Base-by-base conservation (phyloP, 1,140 invertebrate genomes). In the Scylla paramamosain region DNA sequence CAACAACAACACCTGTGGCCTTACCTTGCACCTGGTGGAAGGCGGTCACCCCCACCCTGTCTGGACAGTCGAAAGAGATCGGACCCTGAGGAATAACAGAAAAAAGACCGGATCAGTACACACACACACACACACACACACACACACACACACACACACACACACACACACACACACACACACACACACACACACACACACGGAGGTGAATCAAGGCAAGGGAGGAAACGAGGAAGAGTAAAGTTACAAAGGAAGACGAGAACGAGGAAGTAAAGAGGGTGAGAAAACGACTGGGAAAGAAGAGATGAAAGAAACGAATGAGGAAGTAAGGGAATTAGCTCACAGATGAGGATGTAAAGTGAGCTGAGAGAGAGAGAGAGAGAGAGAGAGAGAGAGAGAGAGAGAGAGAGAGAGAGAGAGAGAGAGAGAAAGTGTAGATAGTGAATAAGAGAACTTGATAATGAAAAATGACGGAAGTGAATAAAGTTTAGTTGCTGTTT, bases 11-110 rank as follows among this genome's bases (percentile, higher is more conserved):
- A 16, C 10, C 52, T 59, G 20, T 20, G 10, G 20, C 52, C 20
- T 94, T 90, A 94, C 93, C 93, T 94, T 94, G 93, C 4, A 94
- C 89, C 87, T 94, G 93, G 59, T 94, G 89, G 48, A 94, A 94
- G 16, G 93, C 93, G 4, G 93, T 94, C 16, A 94, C 93, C 29
- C 93, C 93, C 7, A 94, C 93, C 8, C 93, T 86, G 52, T 94
- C 93, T 25, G 93, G 93, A 39, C 93, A 94, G 93, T 94, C 93
- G 59, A 94, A 94, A 48, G 93, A 94, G 25, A 94, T 94, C 0
- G 93, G 93, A 6, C 93, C 93, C 93, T 94, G 93, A 45, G 32
- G 82, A 48, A 52, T 16, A 29, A 86, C 14, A 39, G 4, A 31
- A 67, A 31, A 46, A 48, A 45, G 28, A 89, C 20, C 48, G 12